phyloP scores from a whole-genome alignment of 2,888 invertebrate genomes.

The Bimastos eiseni region DNA sequence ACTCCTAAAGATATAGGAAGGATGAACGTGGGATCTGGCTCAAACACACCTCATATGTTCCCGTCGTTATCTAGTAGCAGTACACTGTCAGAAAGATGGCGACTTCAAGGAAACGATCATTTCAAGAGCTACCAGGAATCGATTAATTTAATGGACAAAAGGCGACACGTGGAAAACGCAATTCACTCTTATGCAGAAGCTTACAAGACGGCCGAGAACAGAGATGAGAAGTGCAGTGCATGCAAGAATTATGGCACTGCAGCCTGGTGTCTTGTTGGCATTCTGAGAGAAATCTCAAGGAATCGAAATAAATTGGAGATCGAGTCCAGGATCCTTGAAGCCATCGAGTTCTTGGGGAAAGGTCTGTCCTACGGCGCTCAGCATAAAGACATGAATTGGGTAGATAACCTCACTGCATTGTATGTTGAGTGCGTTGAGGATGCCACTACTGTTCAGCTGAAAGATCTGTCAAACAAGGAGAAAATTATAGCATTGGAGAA shows the following conservation, averaged over 20 bases:
- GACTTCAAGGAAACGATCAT: not conserved
- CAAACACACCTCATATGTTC: not conserved
- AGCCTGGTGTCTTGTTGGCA: not conserved
- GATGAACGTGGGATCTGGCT: not conserved
- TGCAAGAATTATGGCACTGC: conserved; percentile 4
- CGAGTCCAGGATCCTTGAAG: not conserved
- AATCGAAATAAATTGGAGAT: not conserved
- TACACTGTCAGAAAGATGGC: not conserved
- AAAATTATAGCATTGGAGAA: not conserved
- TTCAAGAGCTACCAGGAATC: not conserved
- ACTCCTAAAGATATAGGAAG: not conserved
- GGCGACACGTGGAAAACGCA: not conserved
- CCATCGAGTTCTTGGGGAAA: conserved; percentile 13
- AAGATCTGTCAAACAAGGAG: not conserved
- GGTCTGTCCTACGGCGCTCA: not conserved
- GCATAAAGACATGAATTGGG: not conserved
- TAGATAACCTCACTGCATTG: not conserved
- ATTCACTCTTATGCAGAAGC: not conserved
- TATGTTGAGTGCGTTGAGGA: not conserved
- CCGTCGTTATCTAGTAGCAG: not conserved
- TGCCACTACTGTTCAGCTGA: not conserved
- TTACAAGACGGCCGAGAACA: not conserved
- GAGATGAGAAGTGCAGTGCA: not conserved
- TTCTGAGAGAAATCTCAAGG: not conserved
- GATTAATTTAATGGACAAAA: not conserved